These are phyloP conservation scores for Fabriciana adippe DNA, from an alignment of 2,888 invertebrate species.

Conservation along the genomic window DNA sequence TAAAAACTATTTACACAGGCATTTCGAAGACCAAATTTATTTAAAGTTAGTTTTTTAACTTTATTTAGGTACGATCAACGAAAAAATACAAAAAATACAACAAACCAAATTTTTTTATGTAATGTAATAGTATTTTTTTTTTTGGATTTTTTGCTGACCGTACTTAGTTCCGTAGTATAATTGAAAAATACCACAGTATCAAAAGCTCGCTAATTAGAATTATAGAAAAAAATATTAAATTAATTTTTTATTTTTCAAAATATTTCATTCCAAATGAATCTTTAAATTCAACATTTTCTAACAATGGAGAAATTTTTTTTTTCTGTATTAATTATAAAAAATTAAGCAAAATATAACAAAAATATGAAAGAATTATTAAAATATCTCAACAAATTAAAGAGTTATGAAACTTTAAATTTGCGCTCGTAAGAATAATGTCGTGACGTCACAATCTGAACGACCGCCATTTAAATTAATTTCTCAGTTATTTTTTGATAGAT, in stretches of 20 bases:
- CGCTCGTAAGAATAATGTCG: too few species aligned
- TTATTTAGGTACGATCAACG: neutral
- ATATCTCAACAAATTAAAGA: too few species aligned
- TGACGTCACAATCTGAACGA: too few species aligned
- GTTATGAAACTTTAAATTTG: too few species aligned
- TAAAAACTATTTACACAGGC: constrained; percentile 10
- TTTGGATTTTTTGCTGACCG: constrained; percentile 10
- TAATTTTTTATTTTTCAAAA: neutral
- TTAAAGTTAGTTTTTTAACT: neutral
- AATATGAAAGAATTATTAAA: too few species aligned
- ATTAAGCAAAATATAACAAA: too few species aligned
- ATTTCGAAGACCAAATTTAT: constrained; percentile 3
- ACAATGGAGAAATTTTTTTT: too few species aligned
- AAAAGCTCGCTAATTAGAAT: constrained; percentile 36
- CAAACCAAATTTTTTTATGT: neutral
- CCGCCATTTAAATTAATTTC: too few species aligned
- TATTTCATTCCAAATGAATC: too few species aligned
- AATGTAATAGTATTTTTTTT: neutral
- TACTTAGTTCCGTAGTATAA: constrained; percentile 19
- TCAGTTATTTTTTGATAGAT: too few species aligned
- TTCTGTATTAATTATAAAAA: too few species aligned
- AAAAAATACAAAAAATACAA: neutral
- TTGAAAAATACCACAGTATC: constrained; percentile 35
- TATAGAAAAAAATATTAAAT: neutral
- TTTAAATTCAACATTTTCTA: too few species aligned